Percentiles rank a stretch among this genome's conserved stretches.
These are phyloP conservation scores for Phoenicopterus ruber DNA, from an alignment of 2,113 vertebrate species.

Conservation along the genomic window DNA sequence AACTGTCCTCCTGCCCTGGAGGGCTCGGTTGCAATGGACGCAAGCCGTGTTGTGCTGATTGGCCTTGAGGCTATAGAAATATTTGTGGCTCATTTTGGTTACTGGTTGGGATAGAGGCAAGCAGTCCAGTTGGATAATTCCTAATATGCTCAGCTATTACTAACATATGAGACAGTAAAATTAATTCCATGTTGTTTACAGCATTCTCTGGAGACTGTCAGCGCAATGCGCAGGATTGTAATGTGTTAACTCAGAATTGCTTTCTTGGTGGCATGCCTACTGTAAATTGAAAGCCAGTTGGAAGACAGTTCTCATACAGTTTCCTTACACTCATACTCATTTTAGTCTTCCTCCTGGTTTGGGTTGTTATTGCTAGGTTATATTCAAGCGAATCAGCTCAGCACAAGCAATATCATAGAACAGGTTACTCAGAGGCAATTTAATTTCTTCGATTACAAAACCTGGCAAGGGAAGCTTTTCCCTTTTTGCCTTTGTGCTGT, in stretches of 20 bases:
- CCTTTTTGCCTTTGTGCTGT: not conserved
- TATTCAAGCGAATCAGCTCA: not conserved
- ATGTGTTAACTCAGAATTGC: not conserved
- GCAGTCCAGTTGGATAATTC: not conserved
- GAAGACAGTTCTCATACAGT: not conserved
- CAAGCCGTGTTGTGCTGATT: not conserved
- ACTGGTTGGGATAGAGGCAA: not conserved
- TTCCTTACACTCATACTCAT: not conserved
- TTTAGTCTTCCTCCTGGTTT: not conserved
- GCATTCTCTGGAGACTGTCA: not conserved
- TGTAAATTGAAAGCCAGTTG: not conserved
- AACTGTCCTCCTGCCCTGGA: not conserved
- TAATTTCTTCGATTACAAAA: not conserved
- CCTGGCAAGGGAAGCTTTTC: not conserved
- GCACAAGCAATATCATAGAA: not conserved
- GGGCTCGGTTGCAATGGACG: fast-evolving
- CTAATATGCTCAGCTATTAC: not conserved
- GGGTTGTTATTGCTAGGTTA: not conserved
- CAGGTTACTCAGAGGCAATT: not conserved
- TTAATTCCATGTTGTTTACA: not conserved
- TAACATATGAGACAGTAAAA: not conserved
- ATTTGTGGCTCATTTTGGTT: not conserved
- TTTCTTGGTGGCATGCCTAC: not conserved
- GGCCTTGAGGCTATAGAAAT: not conserved
- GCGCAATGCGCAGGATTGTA: not conserved